A percentile compares a stretch with the other conserved stretches of the same genome.
Evolutionary conservation across 2,113 vertebrate species (phyloP).

Genomic region (Thinocorus orbignyianus): DNA sequence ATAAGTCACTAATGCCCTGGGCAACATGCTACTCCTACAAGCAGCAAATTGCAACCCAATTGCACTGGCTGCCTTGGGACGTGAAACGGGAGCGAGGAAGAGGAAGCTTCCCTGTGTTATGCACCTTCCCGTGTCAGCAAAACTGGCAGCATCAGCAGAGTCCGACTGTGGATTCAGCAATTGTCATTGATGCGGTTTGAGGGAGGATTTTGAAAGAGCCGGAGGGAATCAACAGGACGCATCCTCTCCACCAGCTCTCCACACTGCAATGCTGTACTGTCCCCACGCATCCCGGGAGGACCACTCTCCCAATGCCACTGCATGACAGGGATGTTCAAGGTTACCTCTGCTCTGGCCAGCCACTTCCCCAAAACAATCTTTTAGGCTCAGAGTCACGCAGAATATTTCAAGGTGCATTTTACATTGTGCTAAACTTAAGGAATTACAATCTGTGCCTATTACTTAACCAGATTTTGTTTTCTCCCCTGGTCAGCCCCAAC

Average conservation of each 20-base stretch:
- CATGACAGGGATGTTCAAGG: background rate
- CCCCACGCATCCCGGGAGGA: accelerated
- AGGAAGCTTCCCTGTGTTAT: background rate
- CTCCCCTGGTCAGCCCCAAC: accelerated
- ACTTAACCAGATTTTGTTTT: background rate
- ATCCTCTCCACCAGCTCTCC: background rate
- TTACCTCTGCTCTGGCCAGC: background rate
- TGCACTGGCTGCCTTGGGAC: background rate
- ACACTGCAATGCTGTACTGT: accelerated
- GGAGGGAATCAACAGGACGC: background rate
- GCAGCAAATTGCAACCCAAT: background rate
- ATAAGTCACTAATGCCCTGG: background rate
- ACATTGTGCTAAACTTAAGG: background rate
- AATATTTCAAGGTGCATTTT: background rate
- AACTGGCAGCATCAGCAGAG: background rate
- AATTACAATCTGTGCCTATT: background rate
- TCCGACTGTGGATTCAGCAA: background rate
- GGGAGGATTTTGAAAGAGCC: background rate
- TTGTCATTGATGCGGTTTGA: accelerated
- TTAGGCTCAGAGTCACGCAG: background rate
- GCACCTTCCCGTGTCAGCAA: background rate
- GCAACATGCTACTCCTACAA: background rate
- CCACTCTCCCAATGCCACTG: accelerated
- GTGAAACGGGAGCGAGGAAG: background rate
- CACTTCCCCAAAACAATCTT: background rate